Conservation (phyloP, 2,113 vertebrate genomes). For the Rhinogobius similis region DNA sequence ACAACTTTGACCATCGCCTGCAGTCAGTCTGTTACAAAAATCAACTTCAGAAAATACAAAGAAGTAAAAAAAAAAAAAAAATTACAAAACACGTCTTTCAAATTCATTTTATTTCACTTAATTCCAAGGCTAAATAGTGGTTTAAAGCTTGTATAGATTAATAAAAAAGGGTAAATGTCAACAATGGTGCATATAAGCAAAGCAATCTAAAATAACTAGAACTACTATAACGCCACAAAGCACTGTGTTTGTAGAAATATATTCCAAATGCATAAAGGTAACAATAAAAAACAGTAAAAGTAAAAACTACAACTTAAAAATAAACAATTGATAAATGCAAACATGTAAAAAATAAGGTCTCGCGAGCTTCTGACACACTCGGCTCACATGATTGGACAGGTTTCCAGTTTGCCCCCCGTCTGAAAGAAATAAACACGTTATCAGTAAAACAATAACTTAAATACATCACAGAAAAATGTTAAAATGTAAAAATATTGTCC, state of each 20-base stretch:
- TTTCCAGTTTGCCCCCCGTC: conserved; percentile 60
- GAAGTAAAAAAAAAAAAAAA: neutral
- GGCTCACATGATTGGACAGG: conserved; percentile 70
- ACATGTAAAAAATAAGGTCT: conserved; percentile 9
- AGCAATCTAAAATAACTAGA: conserved; percentile 45
- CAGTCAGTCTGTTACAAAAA: neutral
- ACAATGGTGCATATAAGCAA: conserved; percentile 23
- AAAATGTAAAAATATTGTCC: no score
- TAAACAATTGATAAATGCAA: conserved; percentile 22
- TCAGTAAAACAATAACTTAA: neutral
- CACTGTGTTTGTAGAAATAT: conserved; percentile 11
- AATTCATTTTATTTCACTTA: neutral
- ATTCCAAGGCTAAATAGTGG: neutral
- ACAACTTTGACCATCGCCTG: neutral
- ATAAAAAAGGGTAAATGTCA: neutral
- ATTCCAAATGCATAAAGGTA: conserved; percentile 18
- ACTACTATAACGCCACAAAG: conserved; percentile 11
- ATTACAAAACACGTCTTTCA: conserved; percentile 2
- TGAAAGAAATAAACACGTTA: conserved; percentile 15
- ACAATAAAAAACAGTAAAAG: neutral
- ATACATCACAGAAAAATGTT: no score
- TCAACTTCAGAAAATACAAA: neutral
- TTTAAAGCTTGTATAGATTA: neutral
- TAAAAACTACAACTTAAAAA: conserved; percentile 33
- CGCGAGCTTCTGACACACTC: no score